A percentile compares a stretch with the other conserved stretches of the same genome.
Evolutionary conservation across 2,113 vertebrate species (phyloP).

Genomic region (Ramphastos sulfuratus): DNA sequence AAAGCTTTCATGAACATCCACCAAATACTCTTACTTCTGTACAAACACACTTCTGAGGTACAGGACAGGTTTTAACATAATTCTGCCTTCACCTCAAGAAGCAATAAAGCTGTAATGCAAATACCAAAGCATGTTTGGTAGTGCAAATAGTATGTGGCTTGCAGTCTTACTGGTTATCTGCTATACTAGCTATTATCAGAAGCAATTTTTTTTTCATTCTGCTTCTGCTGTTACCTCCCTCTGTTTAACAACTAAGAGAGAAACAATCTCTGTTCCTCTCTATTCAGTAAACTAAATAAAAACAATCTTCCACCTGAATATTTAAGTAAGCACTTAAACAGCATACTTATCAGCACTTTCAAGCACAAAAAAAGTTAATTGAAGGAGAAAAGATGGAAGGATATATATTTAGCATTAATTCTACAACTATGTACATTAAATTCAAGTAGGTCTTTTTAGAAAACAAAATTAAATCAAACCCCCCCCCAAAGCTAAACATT

Average conservation of each 20-base stretch:
- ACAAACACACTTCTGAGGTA: too few species aligned
- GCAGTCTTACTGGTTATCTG: not conserved
- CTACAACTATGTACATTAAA: not conserved
- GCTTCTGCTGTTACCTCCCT: not conserved
- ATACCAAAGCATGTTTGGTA: not conserved
- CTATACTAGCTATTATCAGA: not conserved
- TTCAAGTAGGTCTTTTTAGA: not conserved
- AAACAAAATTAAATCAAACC: too few species aligned
- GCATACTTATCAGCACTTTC: not conserved
- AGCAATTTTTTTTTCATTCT: not conserved
- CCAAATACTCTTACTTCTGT: too few species aligned
- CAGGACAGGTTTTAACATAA: too few species aligned
- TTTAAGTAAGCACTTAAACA: not conserved
- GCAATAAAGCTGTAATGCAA: not conserved
- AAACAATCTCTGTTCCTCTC: not conserved
- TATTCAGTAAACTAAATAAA: not conserved
- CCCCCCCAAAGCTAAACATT: too few species aligned
- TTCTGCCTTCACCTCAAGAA: not conserved
- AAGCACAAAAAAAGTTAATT: not conserved
- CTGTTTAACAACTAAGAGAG: not conserved
- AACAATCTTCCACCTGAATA: not conserved
- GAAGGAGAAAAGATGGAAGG: not conserved
- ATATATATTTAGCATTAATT: not conserved
- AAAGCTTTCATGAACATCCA: too few species aligned
- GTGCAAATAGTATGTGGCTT: fast-evolving